phyloP scores from a whole-genome alignment of 2,797 vertebrate genomes.

The Eurystomus glaucurus region DNA sequence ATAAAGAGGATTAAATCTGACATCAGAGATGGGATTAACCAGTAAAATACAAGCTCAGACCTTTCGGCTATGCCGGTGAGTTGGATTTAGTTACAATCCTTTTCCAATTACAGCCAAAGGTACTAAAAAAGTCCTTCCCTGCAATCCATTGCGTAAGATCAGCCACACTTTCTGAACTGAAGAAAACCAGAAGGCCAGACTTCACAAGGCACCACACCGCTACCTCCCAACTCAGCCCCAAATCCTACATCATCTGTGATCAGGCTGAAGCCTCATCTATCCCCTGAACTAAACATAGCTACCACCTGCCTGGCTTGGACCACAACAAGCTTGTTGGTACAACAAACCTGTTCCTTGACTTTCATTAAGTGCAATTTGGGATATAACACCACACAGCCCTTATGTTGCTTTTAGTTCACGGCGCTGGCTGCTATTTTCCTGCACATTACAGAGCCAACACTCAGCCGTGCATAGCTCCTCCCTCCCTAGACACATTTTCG shows the following conservation, averaged over 20 bases:
- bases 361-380: background rate
- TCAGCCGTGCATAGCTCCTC: fast-evolving
- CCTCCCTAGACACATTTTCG: background rate
- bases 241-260: background rate
- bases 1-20: background rate
- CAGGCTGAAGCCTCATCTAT: background rate
- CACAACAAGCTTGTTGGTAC: background rate
- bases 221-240: background rate
- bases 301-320: background rate
- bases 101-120: background rate
- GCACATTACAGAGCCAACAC: background rate
- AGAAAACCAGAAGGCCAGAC: background rate
- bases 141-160: background rate
- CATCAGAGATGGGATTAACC: background rate
- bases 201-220: background rate
- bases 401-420: background rate
- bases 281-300: background rate
- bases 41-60: background rate
- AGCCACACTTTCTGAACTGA: background rate
- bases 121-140: background rate
- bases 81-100: background rate
- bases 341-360: background rate
- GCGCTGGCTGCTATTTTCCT: background rate
- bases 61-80: background rate
- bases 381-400: background rate